phyloP scores from a whole-genome alignment of 2,797 vertebrate genomes.

The Tolypeutes matacus region DNA sequence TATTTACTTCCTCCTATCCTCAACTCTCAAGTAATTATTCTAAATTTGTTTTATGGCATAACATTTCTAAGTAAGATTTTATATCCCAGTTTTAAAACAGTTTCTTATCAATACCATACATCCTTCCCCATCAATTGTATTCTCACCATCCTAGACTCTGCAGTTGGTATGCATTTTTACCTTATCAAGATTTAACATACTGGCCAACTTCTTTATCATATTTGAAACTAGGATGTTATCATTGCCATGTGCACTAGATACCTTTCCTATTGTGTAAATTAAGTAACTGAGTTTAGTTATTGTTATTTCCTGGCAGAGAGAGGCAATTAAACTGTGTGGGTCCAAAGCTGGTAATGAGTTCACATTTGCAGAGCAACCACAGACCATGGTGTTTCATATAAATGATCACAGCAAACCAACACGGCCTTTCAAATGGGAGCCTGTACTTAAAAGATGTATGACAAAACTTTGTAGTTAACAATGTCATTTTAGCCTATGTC shows the following conservation, averaged over 20 bases:
- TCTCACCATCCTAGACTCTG: constrained; percentile 70
- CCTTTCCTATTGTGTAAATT: constrained; percentile 84
- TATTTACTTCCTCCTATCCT: constrained; percentile 15
- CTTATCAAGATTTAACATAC: constrained; percentile 78
- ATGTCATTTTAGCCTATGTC: constrained; percentile 69
- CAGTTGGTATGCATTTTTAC: constrained; percentile 55
- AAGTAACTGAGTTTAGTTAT: constrained; percentile 82
- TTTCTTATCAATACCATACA: constrained; percentile 77
- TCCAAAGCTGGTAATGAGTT: constrained; percentile 85
- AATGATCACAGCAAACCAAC: constrained; percentile 82
- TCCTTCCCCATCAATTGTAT: constrained; percentile 82
- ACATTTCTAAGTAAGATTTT: constrained; percentile 74
- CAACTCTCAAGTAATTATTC: constrained; percentile 65
- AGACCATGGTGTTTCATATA: constrained; percentile 84
- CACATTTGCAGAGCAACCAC: constrained; percentile 83
- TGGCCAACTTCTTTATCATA: constrained; percentile 81
- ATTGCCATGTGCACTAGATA: constrained; percentile 77
- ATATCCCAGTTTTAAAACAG: constrained; percentile 70
- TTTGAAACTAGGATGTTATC: constrained; percentile 81
- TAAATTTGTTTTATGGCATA: constrained; percentile 63
- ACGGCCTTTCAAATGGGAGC: constrained; percentile 78
- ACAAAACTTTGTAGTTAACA: constrained; percentile 78
- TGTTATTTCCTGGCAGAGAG: constrained; percentile 79
- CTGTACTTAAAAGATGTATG: constrained; percentile 76
- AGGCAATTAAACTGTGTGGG: constrained; percentile 83